Base-by-base conservation (phyloP, 2,888 invertebrate species). In the Agonopterix heracliana region DNA sequence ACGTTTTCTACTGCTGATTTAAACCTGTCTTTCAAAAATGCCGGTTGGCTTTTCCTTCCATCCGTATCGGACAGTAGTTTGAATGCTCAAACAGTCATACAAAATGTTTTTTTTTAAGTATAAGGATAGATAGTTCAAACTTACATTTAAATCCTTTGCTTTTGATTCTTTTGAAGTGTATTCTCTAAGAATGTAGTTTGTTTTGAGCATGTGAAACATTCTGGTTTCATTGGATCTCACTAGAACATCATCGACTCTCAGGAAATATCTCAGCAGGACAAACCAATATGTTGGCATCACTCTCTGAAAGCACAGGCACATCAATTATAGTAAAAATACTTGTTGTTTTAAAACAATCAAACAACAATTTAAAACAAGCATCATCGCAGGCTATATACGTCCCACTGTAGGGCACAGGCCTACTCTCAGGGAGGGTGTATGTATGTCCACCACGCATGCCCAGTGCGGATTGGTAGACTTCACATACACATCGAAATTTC, bases 261-360 rank as follows among this genome's bases (percentile, higher is more conserved):
- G 87, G 79, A 98, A 99, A 74, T 95, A 97, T 60, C 99, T 91
- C 51, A 96, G 82, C 7, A 99, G 89, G 45, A 98, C 92, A 76
- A 96, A 98, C 88, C 97, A 98, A 57, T 96, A 95, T 41, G 93
- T 92, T 0, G 97, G 96, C 99, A 99, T 99, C 1, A 98, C 98
- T 70, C 99, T 93, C 97, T 98, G 88, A 51, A 62, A 47, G 4
- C 26, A 26, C 26, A 26, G 26, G 7, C 26, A 26, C 26, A 26
- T 26, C 5, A n/a, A n/a, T 4, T 17, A 17, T 2, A 17, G 17
- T 17, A 17, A 17, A 10, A 44, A 47, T 26, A 49, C 9, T 35
- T 38, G 9, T 42, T 13, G 3, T 36, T 35, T 34, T 42, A 40
- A 46, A 35, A 47, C 47, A 45, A 14, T 17, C 17, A 35, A 35